Evolutionary conservation across 2,113 vertebrate species (phyloP), one percentile per base, ranked within the genome.

Genomic region (Eulemur rufifrons): DNA sequence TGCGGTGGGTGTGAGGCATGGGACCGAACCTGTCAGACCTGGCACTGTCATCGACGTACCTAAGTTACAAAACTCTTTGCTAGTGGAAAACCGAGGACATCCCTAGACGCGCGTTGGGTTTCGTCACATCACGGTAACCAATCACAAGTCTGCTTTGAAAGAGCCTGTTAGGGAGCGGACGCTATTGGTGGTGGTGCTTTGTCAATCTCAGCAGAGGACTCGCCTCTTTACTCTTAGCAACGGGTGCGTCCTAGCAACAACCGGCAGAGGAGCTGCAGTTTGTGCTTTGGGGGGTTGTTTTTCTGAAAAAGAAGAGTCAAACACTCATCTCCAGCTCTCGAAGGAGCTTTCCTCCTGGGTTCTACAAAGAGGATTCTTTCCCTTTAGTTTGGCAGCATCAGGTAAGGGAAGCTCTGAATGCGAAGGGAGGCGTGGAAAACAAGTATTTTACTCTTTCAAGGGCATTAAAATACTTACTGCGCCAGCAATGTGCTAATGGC

Each of bases 171-270:
- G 59, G 20, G 7, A 81, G 37, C 0, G 1, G 37, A 27, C 23
- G n/a, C 8, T 77, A 96, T 81, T 96, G 97, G 96, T 86, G 13
- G 23, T 0, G 1, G 4, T 12, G 1, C 14, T 68, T 37, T 97
- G 93, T 97, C 96, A 96, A 78, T 97, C 92, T 82, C 82, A 21
- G 18, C 39, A 61, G 32, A 61, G 56, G 80, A 0, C 0, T 29
- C 25, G 8, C 96, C 91, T 86, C 45, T 85, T 94, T 89, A 52
- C 50, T 88, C 95, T 89, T 96, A 97, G 92, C 96, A 96, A 98
- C 97, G 8, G 45, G 18, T 52, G 98, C 94, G 95, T 98, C 84
- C 12, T 52, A 95, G 97, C 92, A 97, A 98, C 97, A 6, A 39
- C 47, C 8, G 0, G 18, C 27, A 0, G 0, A n/a, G 47, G 3